phyloP scores from a whole-genome alignment of 2,888 invertebrate genomes.

The Pristionchus japonicus region DNA sequence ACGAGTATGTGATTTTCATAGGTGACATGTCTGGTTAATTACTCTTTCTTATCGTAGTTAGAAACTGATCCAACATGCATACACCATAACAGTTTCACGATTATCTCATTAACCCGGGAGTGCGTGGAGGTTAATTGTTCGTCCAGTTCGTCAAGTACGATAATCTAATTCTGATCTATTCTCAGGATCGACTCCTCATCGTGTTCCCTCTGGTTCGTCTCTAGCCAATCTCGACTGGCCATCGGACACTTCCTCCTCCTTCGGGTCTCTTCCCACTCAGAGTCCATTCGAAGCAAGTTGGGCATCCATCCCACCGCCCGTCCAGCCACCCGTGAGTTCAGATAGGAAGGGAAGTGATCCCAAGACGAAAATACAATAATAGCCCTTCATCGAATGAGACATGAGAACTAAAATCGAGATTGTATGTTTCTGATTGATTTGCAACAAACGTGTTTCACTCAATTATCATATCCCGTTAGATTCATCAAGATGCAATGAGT shows the following conservation, averaged over 20 bases:
- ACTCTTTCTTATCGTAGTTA: too few species aligned
- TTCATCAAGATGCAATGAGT: neutral
- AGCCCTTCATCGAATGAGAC: too few species aligned
- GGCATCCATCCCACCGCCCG: neutral
- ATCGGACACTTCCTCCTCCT: constrained; percentile 41
- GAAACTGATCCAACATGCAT: too few species aligned
- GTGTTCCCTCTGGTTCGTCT: constrained; percentile 41
- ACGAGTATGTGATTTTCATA: too few species aligned
- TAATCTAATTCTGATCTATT: neutral
- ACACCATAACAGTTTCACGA: too few species aligned
- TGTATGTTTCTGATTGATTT: neutral
- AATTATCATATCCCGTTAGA: neutral
- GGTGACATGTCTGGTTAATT: too few species aligned
- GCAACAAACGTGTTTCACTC: neutral
- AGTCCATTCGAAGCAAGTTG: constrained; percentile 30
- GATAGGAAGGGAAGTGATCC: neutral
- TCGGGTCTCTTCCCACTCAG: neutral
- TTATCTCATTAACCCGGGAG: neutral
- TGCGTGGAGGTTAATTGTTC: neutral
- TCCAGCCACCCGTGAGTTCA: neutral
- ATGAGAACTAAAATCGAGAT: neutral
- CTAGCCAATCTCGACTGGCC: constrained; percentile 57
- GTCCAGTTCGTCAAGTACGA: neutral
- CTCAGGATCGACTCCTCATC: neutral
- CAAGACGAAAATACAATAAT: neutral